Percentiles rank a stretch among this genome's conserved stretches.
These are phyloP conservation scores for Meriones psammophilus DNA, from an alignment of 2,797 vertebrate species.

Conservation along the genomic window DNA sequence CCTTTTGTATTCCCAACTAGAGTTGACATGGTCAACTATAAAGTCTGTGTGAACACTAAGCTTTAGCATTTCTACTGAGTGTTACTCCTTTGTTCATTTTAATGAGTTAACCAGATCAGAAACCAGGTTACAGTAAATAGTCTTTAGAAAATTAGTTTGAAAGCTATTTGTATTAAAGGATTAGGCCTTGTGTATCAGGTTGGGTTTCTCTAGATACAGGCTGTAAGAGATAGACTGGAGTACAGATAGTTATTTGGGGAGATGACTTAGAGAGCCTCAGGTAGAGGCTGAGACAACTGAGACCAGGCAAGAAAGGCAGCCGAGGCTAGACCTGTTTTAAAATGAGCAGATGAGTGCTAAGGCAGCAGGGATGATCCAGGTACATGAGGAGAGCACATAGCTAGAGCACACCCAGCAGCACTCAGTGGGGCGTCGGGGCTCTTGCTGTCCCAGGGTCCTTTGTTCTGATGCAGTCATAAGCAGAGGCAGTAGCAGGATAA, in stretches of 20 bases:
- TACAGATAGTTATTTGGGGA: neutral
- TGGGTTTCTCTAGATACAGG: slow-evolving; percentile 37
- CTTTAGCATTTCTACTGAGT: neutral
- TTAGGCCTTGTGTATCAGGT: neutral
- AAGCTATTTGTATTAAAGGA: slow-evolving; percentile 35
- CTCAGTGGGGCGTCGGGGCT: no score
- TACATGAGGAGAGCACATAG: rapidly evolving
- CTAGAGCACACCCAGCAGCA: neutral
- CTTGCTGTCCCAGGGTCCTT: neutral
- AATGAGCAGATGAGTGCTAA: rapidly evolving
- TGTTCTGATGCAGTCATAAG: neutral
- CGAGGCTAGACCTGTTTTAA: neutral
- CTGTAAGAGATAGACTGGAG: neutral
- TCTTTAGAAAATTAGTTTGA: slow-evolving; percentile 4
- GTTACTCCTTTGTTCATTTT: neutral
- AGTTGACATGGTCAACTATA: neutral
- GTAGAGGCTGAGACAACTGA: neutral
- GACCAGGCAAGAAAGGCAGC: neutral
- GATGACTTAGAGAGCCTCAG: neutral
- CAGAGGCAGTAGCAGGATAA: neutral
- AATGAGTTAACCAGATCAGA: neutral
- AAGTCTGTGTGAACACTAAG: slow-evolving; percentile 16
- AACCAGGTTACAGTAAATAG: slow-evolving; percentile 2
- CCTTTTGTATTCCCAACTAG: neutral
- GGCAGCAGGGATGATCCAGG: neutral